Conservation (phyloP, 2,113 vertebrate species). For the Spheniscus mendiculus region DNA sequence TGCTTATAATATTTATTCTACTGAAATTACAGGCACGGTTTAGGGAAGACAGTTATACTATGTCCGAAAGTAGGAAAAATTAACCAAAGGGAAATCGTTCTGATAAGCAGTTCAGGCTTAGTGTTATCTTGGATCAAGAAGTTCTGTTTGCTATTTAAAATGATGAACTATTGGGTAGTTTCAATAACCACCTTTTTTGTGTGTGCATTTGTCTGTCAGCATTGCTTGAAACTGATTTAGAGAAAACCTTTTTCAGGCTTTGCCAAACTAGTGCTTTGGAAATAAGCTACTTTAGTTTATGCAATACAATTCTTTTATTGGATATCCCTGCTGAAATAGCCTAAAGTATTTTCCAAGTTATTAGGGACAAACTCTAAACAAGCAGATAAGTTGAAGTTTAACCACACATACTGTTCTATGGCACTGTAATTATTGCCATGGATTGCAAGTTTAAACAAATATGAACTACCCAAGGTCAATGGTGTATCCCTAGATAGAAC, state of each 20-base stretch:
- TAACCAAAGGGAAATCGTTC: background rate
- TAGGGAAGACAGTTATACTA: background rate
- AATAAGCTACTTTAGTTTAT: background rate
- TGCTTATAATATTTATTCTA: background rate
- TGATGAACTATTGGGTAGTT: background rate
- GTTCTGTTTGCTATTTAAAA: background rate
- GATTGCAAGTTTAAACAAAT: constrained; percentile 2
- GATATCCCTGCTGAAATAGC: background rate
- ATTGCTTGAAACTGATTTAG: background rate
- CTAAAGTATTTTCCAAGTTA: background rate
- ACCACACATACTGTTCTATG: constrained; percentile 16
- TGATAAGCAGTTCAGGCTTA: background rate
- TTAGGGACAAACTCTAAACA: background rate
- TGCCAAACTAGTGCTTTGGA: background rate
- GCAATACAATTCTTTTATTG: background rate
- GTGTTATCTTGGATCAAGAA: background rate
- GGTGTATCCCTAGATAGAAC: background rate
- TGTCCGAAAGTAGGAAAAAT: background rate
- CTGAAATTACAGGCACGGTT: background rate
- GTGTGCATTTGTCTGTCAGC: background rate
- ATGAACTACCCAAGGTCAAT: background rate
- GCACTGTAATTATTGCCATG: background rate
- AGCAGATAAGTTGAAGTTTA: constrained; percentile 22
- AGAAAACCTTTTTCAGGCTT: background rate
- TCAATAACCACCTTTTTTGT: background rate